Evolutionary conservation across 2,888 invertebrate species (phyloP), one percentile per base, ranked within the genome.

Genomic region (Sphaeridia pumilis): DNA sequence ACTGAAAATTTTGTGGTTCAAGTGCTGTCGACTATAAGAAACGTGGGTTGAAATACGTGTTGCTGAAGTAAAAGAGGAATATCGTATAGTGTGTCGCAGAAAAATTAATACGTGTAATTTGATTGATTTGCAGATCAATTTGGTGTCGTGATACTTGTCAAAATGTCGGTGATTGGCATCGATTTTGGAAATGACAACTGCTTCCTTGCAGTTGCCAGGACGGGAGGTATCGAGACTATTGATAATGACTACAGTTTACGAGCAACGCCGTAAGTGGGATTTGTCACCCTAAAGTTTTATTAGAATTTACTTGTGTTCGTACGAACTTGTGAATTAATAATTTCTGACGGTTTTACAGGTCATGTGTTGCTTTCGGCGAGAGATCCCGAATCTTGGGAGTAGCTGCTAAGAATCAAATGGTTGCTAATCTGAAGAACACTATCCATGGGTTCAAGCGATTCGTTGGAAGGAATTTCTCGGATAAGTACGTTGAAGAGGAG

Each of bases 221-320:
- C 93, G 70, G 98, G 98, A 71, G 98, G 98, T 69, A 98, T 99
- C 69, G 98, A 99, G 76, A 97, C 97, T 59, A 86, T 98, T 68
- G 92, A 94, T 61, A 99, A 99, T 76, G 98, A 99, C 76, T 98
- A 97, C 77, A 95, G 95, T 75, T 82, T 95, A 67, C 80, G 97
- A 69, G 85, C 84, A 67, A 99, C 98, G 65, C 97, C 98, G 94
- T 98, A 80, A 94, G 95, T 92, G 75, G 63, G 46, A 31, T 31
- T 14, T 31, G 7, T n/a, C n/a, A n/a, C n/a, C n/a, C n/a, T n/a
- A n/a, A n/a, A n/a, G n/a, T n/a, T n/a, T n/a, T n/a, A n/a, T n/a
- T n/a, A n/a, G n/a, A n/a, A n/a, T n/a, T n/a, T n/a, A n/a, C n/a
- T n/a, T n/a, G n/a, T n/a, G n/a, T n/a, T n/a, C n/a, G n/a, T n/a